Evolutionary conservation across 2,797 vertebrate species (phyloP).

Genomic region (Chaenodraco wilsoni): DNA sequence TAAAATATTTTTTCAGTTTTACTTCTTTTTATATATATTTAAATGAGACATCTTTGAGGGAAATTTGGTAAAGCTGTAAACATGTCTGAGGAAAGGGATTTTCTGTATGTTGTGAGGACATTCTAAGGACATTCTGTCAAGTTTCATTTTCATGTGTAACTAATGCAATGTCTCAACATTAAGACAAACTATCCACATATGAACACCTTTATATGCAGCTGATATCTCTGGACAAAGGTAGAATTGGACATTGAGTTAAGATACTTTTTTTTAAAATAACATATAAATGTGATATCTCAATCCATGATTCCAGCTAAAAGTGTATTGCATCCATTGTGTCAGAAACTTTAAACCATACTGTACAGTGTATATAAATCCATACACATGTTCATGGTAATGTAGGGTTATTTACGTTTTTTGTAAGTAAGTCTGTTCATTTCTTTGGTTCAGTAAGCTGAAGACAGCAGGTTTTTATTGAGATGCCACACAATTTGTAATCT

Average conservation of each 20-base stretch:
- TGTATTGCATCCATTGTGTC: neutral
- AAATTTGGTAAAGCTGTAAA: neutral
- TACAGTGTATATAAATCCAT: neutral
- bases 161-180: neutral
- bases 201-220: neutral
- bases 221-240: neutral
- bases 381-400: neutral
- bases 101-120: neutral
- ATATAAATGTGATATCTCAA: neutral
- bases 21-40: neutral
- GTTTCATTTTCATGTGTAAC: constrained; percentile 4
- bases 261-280: neutral
- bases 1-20: neutral
- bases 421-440: neutral
- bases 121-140: constrained; percentile 21
- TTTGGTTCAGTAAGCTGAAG: neutral
- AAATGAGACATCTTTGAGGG: neutral
- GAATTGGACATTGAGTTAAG: neutral
- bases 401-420: neutral
- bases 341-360: neutral
- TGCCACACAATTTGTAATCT: neutral
- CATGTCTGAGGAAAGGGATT: too few relatives aligned
- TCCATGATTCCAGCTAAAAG: neutral
- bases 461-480: neutral
- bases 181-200: neutral